A percentile compares a stretch with the other conserved stretches of the same genome.
Conservation (phyloP, 2,888 invertebrate genomes). For the Hirtodrosophila cameraria region DNA sequence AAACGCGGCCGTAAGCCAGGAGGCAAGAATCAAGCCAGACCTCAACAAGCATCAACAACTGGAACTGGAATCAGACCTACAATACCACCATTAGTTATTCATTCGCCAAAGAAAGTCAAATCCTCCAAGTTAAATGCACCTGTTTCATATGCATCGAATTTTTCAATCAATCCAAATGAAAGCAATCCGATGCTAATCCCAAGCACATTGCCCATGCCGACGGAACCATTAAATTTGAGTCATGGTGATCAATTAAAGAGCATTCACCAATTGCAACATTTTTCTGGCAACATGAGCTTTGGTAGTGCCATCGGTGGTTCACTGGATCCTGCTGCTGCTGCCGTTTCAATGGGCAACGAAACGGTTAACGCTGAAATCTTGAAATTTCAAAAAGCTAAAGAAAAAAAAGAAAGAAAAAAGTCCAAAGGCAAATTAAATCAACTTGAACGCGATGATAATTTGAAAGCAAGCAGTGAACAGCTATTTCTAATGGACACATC, state of each 20-base stretch:
- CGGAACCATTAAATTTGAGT: slow-evolving; percentile 56
- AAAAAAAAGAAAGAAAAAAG: slow-evolving; percentile 77
- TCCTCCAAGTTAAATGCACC: slow-evolving; percentile 6
- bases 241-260: slow-evolving; percentile 32
- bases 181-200: neutral
- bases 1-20: slow-evolving; percentile 82
- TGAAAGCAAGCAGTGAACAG: neutral
- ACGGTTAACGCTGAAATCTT: slow-evolving; percentile 3
- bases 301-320: neutral
- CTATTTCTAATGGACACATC: slow-evolving; percentile 1
- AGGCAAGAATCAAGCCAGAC: slow-evolving; percentile 74
- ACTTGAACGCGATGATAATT: neutral
- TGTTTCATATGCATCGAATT: neutral
- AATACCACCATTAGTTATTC: neutral
- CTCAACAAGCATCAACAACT: slow-evolving; percentile 3
- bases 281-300: neutral
- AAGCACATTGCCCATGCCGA: neutral
- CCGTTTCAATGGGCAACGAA: neutral
- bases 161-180: neutral
- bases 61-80: neutral
- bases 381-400: slow-evolving; percentile 45
- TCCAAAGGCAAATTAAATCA: slow-evolving; percentile 47
- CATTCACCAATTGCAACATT: neutral
- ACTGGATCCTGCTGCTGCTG: neutral
- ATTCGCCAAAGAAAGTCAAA: slow-evolving; percentile 29